Percentiles rank a stretch among this genome's conserved stretches.
Conservation (phyloP, 2,113 vertebrate genomes). For the Labrus mixtus region DNA sequence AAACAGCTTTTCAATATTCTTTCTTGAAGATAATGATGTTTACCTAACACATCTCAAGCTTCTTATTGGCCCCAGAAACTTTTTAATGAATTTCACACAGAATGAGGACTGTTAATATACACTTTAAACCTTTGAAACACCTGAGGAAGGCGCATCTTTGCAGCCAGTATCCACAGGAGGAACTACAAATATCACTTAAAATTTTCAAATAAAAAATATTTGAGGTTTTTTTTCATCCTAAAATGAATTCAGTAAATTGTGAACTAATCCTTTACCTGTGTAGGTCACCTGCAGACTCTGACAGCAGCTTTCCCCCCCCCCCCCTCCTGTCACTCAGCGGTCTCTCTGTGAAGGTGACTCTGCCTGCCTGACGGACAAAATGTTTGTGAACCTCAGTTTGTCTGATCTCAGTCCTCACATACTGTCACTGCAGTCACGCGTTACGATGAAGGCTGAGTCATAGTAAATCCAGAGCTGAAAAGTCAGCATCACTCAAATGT, state of each 20-base stretch:
- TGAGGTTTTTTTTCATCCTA: not conserved
- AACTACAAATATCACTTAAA: not conserved
- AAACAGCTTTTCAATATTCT: too few species aligned
- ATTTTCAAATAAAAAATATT: not conserved
- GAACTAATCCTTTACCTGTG: not conserved
- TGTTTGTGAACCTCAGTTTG: conserved; percentile 4
- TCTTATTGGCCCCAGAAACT: too few species aligned
- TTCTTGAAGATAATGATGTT: too few species aligned
- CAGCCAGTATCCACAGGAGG: not conserved
- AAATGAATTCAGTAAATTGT: not conserved
- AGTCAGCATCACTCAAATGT: not conserved
- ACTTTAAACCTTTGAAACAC: not conserved
- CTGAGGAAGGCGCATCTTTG: not conserved
- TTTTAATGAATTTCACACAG: too few species aligned
- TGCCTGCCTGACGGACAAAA: not conserved
- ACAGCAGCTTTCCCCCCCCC: conserved; percentile 3
- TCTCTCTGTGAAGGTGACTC: conserved; percentile 31
- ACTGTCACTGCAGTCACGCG: not conserved
- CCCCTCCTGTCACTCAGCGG: not conserved
- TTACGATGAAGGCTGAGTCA: conserved; percentile 19
- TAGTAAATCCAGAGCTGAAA: not conserved
- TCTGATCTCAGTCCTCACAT: conserved; percentile 8
- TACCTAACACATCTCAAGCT: too few species aligned
- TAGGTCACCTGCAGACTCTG: not conserved
- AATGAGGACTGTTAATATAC: not conserved